A percentile compares a stretch with the other conserved stretches of the same genome.
Evolutionary conservation across 2,797 vertebrate genomes (phyloP).

Genomic region (Gallirallus australis): DNA sequence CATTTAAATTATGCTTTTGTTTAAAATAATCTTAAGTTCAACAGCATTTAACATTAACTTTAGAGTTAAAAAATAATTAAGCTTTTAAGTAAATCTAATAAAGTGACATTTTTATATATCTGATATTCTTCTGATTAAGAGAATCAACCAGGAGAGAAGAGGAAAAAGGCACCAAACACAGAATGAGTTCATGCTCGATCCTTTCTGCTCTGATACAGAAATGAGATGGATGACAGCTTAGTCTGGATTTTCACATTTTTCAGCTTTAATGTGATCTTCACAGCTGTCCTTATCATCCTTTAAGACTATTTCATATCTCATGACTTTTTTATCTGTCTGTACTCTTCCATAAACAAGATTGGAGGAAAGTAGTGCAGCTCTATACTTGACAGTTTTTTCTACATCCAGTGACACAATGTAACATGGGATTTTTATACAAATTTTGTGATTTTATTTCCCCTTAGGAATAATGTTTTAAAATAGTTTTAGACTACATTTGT

Average conservation of each 20-base stretch:
- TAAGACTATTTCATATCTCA: background rate
- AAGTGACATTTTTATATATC: background rate
- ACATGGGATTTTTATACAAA: background rate
- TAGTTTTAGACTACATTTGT: background rate
- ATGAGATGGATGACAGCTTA: background rate
- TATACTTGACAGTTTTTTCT: background rate
- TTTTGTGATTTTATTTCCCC: background rate
- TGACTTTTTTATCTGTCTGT: background rate
- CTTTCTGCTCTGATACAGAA: background rate
- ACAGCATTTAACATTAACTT: background rate
- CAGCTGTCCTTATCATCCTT: background rate
- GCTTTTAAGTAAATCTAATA: background rate
- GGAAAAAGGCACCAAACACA: background rate
- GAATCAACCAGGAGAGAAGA: background rate
- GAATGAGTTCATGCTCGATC: background rate
- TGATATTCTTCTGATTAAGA: background rate
- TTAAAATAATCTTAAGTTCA: background rate
- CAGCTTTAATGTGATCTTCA: background rate
- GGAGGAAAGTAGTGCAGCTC: background rate
- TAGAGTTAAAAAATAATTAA: background rate
- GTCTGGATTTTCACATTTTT: background rate
- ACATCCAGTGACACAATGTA: background rate
- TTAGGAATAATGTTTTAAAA: background rate
- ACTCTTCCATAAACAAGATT: background rate
- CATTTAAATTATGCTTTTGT: background rate